These are phyloP conservation scores for Arenicola marina DNA, from an alignment of 2,888 invertebrate species.

Conservation along the genomic window DNA sequence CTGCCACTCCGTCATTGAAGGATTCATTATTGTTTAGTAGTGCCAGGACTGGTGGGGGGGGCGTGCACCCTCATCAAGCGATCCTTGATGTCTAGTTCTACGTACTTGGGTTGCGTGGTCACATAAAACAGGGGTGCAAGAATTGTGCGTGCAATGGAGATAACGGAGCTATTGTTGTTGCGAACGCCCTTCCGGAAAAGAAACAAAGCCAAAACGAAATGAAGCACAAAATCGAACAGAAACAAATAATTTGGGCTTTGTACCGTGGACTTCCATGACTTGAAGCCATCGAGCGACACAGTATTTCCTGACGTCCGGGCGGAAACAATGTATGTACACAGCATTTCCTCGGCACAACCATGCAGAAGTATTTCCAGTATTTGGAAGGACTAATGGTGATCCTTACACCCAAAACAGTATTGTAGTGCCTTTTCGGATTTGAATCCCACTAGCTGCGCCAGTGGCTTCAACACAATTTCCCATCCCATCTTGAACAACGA, in stretches of 20 bases:
- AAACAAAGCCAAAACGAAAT: not conserved
- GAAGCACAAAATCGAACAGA: not conserved
- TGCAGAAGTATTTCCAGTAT: not conserved
- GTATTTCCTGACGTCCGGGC: not conserved
- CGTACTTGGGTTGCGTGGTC: not conserved
- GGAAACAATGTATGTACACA: not conserved
- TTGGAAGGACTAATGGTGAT: not conserved
- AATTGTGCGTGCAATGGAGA: not conserved
- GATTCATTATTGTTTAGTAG: not conserved
- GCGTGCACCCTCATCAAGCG: not conserved
- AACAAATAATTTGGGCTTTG: not conserved
- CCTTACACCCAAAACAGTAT: not conserved
- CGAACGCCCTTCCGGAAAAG: not conserved
- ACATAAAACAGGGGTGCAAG: not conserved
- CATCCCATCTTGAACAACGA: not conserved
- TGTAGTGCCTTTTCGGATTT: not conserved
- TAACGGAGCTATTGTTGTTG: not conserved
- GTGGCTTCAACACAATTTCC: slow-evolving; percentile 51
- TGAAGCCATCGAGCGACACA: not conserved
- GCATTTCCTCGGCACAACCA: not conserved
- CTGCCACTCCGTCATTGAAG: not conserved
- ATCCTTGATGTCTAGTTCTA: not conserved
- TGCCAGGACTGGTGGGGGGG: not conserved
- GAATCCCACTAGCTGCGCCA: not conserved
- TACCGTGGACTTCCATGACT: not conserved